phyloP scores from a whole-genome alignment of 2,888 invertebrate genomes.

The Tryphoninae sp. region DNA sequence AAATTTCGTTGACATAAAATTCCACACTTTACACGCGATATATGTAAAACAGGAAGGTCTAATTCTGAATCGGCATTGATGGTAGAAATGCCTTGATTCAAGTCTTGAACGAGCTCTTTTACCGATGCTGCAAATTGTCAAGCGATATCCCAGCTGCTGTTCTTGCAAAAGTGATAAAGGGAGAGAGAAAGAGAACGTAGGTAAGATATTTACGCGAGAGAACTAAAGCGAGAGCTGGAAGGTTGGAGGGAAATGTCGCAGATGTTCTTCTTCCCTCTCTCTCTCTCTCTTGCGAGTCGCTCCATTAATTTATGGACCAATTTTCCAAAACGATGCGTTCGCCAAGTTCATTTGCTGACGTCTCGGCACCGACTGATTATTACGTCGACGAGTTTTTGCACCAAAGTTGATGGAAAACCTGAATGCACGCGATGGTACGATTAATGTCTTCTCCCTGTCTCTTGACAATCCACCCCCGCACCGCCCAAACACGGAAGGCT shows the following conservation, averaged over 20 bases:
- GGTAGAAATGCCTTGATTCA: constrained; percentile 24
- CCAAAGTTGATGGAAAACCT: constrained; percentile 6
- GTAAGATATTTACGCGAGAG: constrained; percentile 18
- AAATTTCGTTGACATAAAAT: no score
- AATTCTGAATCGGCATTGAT: no score
- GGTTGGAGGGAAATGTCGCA: not conserved
- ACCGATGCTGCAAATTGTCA: constrained; percentile 1
- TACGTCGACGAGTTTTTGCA: constrained; percentile 34
- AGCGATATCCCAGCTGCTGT: not conserved
- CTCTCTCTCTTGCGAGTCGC: not conserved
- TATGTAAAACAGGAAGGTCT: no score
- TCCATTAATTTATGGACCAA: constrained; percentile 67
- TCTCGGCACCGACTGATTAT: constrained; percentile 7
- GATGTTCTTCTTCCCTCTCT: not conserved
- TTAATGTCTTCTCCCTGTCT: not conserved
- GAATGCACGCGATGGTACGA: constrained; percentile 33
- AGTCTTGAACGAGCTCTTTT: constrained; percentile 33
- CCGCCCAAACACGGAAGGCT: not conserved
- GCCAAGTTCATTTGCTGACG: constrained; percentile 32
- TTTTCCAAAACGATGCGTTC: constrained; percentile 53
- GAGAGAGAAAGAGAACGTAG: no score
- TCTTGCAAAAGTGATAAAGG: not conserved
- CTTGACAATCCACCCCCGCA: constrained; percentile 7
- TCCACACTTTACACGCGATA: no score
- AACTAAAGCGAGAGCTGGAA: constrained; percentile 1